These are phyloP conservation scores for Machaerirhynchus nigripectus DNA, from an alignment of 2,113 vertebrate genomes.

Conservation along the genomic window DNA sequence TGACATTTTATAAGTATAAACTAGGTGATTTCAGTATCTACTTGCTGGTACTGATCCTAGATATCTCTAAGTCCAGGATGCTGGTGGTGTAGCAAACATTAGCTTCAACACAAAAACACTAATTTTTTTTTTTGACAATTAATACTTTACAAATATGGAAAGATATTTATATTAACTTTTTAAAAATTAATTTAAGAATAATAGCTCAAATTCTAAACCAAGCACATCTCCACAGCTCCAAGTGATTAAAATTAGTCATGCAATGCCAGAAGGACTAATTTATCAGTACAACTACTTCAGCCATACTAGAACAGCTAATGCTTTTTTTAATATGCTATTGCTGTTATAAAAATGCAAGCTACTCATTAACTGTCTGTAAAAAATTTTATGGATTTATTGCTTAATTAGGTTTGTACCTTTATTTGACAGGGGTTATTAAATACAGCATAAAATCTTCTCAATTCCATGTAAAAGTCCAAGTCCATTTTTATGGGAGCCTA, in stretches of 20 bases:
- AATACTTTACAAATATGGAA: neutral
- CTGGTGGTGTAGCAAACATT: neutral
- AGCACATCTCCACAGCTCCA: neutral
- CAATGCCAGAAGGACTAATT: constrained; percentile 2
- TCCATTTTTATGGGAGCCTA: constrained; percentile 13
- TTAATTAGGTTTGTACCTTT: constrained; percentile 65
- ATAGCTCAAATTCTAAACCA: neutral
- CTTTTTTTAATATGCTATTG: constrained; percentile 11
- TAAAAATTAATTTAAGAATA: neutral
- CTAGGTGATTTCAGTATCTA: neutral
- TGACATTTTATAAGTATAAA: neutral
- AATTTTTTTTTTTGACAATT: neutral
- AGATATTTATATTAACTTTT: neutral
- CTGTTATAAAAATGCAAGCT: constrained; percentile 47
- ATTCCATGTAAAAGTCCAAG: constrained; percentile 19
- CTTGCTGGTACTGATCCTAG: neutral
- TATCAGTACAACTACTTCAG: neutral
- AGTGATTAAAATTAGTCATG: neutral
- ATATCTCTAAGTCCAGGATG: neutral
- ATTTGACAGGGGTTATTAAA: constrained; percentile 54
- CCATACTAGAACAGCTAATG: neutral
- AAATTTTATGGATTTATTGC: constrained; percentile 61
- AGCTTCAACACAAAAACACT: neutral
- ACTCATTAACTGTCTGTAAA: constrained; percentile 44
- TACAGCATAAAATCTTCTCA: neutral